phyloP scores from a whole-genome alignment of 2,113 vertebrate genomes.

The Ellobius talpinus region DNA sequence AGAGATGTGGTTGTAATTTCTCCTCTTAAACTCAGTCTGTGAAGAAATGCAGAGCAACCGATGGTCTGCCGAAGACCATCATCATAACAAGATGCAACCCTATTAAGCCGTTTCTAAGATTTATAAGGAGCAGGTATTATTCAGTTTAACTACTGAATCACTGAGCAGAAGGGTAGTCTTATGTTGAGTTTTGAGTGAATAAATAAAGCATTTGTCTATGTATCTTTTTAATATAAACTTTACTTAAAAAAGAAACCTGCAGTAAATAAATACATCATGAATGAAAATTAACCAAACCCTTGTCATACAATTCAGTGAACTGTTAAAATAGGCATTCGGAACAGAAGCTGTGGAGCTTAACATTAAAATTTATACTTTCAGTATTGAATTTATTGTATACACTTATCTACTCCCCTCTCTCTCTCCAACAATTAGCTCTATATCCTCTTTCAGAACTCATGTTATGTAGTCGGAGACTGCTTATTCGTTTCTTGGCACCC shows the following conservation, averaged over 20 bases:
- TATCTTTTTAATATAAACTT: background rate
- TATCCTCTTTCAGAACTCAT: no score
- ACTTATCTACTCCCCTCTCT: background rate
- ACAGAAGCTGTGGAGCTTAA: background rate
- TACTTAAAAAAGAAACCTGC: background rate
- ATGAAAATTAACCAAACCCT: background rate
- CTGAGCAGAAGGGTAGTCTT: background rate
- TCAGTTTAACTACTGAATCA: background rate
- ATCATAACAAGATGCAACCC: background rate
- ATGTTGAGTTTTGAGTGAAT: background rate
- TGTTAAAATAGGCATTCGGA: background rate
- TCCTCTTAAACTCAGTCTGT: background rate
- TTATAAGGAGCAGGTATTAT: background rate
- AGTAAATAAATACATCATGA: background rate
- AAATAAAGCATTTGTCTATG: constrained; percentile 28
- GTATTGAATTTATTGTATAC: background rate
- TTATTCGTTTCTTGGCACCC: no score
- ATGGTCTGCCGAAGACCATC: background rate
- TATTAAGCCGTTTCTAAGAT: constrained; percentile 6
- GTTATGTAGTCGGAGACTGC: background rate
- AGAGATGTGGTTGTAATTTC: background rate
- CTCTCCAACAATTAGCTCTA: background rate
- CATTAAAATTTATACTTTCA: background rate
- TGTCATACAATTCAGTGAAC: background rate
- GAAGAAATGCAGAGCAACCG: background rate